Evolutionary conservation across 2,797 vertebrate species (phyloP), one percentile per base, ranked within the genome.

Genomic region (Pygocentrus nattereri): DNA sequence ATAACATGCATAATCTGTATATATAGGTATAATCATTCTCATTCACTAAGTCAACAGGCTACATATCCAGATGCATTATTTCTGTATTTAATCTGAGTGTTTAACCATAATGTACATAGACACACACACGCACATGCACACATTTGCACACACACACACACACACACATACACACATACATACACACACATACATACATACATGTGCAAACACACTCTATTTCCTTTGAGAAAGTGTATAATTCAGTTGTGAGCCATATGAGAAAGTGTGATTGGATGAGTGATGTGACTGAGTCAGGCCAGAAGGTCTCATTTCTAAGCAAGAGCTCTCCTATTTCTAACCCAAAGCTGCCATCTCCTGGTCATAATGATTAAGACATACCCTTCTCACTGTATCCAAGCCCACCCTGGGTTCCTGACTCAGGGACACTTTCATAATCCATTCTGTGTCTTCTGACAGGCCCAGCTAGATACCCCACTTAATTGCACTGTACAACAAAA

Each of bases 301-400:
- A 23, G 23, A n/a, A 52, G 15, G 7, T 25, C 19, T n/a, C 47
- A 67, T 61, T 11, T 18, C 27, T 65, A n/a, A n/a, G n/a, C n/a
- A n/a, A n/a, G n/a, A n/a, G n/a, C 16, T 16, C 25, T 65, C 23
- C 74, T n/a, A 85, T 78, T 80, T 85, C 27, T 87, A 78, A 85
- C 78, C 38, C 80, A 80, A 82, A 87, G 65, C 82, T 78, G 86
- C 86, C 86, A 87, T 84, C 86, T 87, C 61, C 86, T 87, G 86
- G 84, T 34, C 84, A 85, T 65, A 52, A 30, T 38, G 0, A 27
- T 74, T 7, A 52, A 34, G 12, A 54, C 30, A 65, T 58, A 56
- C 50, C 8, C 0, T 71, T 78, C 11, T 12, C 5, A 18, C 25
- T 50, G 8, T 13, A 49, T 18, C 58, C n/a, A 50, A 82, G 30